Base-by-base conservation (phyloP, 2,888 invertebrate species). In the Callimorpha dominula region DNA sequence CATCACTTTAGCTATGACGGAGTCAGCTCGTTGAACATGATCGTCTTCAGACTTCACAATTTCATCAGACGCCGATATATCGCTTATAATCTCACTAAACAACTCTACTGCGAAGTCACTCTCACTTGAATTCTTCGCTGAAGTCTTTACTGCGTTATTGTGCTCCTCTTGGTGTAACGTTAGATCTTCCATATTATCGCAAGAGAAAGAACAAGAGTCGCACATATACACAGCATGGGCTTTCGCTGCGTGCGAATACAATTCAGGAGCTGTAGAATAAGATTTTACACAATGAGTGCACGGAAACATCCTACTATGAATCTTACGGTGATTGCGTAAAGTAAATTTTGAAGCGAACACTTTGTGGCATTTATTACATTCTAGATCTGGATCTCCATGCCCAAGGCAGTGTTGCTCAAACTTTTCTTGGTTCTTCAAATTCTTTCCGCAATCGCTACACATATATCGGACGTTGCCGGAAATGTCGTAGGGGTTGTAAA, bases 311-410 rank as follows among this genome's bases (percentile, higher is more conserved):
- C 94, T 86, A 49, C 85, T 83, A 77, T 96, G 96, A 49, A 94
- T 92, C 78, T 93, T 93, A 17, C 83, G 83, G 77, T 96, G 96
- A 20, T 90, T 90, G 31, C 93, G 91, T 6, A 96, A 84, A 11
- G 93, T 93, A 71, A 92, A 93, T 76, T 95, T 94, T 17, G 95
- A 92, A 0, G 95, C 94, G 84, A 94, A 96, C 0, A 96, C 95
- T 85, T 96, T 96, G 31, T 87, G 89, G 84, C 96, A 96, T 76
- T 90, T 90, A 15, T 85, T 81, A 76, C 96, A 96, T 86, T 96
- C 95, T 8, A 93, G 73, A 0, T 96, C 93, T 0, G 96, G 96
- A 82, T 96, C 90, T 0, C 95, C 95, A 72, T 96, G 96, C 0
- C 92, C 92, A 43, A 90, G 84, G 78, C 91, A 89, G 81, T 96